A percentile compares a stretch with the other conserved stretches of the same genome.
Evolutionary conservation across 2,888 invertebrate genomes (phyloP).

Genomic region (Cancer borealis): DNA sequence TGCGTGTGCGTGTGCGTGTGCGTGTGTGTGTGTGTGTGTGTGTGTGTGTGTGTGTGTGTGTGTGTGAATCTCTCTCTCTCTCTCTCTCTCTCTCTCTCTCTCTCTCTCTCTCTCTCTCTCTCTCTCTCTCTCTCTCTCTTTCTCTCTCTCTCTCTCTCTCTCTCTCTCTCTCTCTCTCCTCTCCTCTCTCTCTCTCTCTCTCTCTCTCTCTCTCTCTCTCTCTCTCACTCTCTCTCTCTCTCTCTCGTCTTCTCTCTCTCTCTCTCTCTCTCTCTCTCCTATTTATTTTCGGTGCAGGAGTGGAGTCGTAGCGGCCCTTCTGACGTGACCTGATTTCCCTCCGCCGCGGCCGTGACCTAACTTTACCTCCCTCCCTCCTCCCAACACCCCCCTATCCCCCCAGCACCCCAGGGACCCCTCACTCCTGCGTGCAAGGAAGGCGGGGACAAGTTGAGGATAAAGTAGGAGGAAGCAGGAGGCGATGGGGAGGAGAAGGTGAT

Average conservation of each 20-base stretch:
- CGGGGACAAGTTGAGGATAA: background rate
- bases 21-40: background rate
- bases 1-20: background rate
- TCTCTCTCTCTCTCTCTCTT: background rate
- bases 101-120: background rate
- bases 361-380: background rate
- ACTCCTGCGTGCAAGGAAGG: background rate
- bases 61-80: background rate
- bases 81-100: background rate
- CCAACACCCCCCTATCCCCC: background rate
- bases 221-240: slow-evolving; percentile 54
- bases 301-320: background rate
- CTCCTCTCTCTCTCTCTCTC: slow-evolving; percentile 44
- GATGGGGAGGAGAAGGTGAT: background rate
- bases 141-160: background rate
- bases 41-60: background rate
- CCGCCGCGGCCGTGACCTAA: background rate
- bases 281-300: background rate
- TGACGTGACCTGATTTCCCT: slow-evolving; percentile 31
- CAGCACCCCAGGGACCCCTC: background rate
- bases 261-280: slow-evolving; percentile 12
- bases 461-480: background rate
- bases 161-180: slow-evolving; percentile 58
- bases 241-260: slow-evolving; percentile 4
- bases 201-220: slow-evolving; percentile 41